Base-by-base conservation (phyloP, 1,140 invertebrate genomes). In the Euwallacea similis region DNA sequence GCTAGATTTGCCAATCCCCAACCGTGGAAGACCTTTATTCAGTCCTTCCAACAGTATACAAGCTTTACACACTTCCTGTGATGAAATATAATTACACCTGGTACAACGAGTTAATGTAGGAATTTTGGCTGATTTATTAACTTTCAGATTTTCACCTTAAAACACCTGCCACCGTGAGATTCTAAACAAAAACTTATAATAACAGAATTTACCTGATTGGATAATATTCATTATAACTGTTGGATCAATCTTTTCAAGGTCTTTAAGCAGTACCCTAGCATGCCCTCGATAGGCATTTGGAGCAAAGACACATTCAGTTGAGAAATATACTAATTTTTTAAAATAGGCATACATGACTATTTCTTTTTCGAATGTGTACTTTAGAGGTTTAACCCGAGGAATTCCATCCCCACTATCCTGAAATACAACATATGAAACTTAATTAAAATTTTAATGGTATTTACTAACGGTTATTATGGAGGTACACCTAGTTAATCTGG, bases 331-430 rank as follows among this genome's bases (percentile, higher is more conserved):
- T n/a, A 99, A 82, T 76, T 94, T 93, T 81, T 97, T 97, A 80
- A 96, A 98, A 83, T 98, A 96, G 2, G 97, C 97, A 85, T 98
- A 99, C 94, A 99, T 98, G 0, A 99, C 98, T 80, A 99, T 99
- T 85, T 99, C 98, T 81, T 99, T 99, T 83, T 99, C 98, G 82
- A 99, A 99, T 4, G 96, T 93, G 79, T 99, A 99, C 82, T 99
- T 99, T 21, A 99, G 89, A 7, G 98, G 98, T 82, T 99, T 99
- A 63, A 95, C 96, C 75, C 97, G 85, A 6, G 95, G 94, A 75
- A 99, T 93, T 13, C 91, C 86, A 69, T 93, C 95, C 75, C 89
- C 87, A 43, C 92, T 89, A 86, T 96, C 83, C 70, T 86, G 85
- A 75, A 77, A 75, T 78, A 10, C 43, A 74, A 74, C 21, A 33